These are phyloP conservation scores for Anoplophora glabripennis DNA, from an alignment of 1,140 invertebrate species.

Conservation along the genomic window DNA sequence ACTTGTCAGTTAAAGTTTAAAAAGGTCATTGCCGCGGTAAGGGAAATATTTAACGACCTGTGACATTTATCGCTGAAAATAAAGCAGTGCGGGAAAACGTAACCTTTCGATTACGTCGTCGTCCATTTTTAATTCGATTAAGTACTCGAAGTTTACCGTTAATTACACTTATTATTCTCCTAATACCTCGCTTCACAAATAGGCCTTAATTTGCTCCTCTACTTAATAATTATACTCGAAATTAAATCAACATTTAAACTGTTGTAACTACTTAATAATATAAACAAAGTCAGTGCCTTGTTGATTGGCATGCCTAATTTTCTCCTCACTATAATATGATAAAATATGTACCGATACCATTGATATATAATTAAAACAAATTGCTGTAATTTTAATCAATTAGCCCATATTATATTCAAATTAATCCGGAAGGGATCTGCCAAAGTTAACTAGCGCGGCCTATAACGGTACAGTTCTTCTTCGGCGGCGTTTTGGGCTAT, in stretches of 20 bases:
- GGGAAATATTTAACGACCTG: no score
- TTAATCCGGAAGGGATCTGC: slow-evolving; percentile 3
- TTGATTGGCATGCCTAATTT: slow-evolving; percentile 42
- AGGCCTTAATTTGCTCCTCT: background rate
- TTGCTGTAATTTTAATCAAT: slow-evolving; percentile 43
- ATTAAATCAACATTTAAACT: slow-evolving; percentile 21
- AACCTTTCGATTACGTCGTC: no score
- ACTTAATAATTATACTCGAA: background rate
- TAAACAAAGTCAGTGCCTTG: slow-evolving; percentile 40
- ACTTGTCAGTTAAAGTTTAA: no score
- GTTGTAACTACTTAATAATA: slow-evolving; percentile 41
- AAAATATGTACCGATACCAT: slow-evolving; percentile 40
- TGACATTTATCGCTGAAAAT: no score
- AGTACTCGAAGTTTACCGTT: slow-evolving; percentile 8
- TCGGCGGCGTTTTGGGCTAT: no score
- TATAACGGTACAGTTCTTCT: no score
- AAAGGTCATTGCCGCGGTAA: no score
- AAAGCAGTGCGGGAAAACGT: no score
- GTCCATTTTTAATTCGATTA: slow-evolving; percentile 2
- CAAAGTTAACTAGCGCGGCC: background rate
- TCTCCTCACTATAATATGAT: slow-evolving; percentile 35
- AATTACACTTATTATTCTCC: slow-evolving; percentile 9
- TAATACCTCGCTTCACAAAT: background rate
- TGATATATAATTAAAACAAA: slow-evolving; percentile 44
- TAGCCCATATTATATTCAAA: slow-evolving; percentile 27